Percentiles rank a stretch among this genome's conserved stretches.
Conservation (phyloP, 2,797 vertebrate species). For the Eutrigla gurnardus region DNA sequence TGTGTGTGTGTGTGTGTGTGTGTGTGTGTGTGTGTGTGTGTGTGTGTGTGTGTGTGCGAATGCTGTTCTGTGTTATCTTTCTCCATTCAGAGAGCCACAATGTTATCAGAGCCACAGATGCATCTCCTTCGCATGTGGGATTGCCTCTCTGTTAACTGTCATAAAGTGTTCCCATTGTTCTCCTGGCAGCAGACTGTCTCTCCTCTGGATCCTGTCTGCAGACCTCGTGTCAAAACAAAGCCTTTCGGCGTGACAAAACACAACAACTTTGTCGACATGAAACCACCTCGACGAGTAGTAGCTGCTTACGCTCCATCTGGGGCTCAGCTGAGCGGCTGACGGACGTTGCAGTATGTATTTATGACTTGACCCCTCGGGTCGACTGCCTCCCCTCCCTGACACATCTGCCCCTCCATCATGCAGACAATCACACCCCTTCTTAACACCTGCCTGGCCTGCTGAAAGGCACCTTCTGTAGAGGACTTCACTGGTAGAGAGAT, state of each 20-base stretch:
- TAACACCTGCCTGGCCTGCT: constrained; percentile 55
- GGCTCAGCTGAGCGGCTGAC: constrained; percentile 38
- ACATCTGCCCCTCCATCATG: constrained; percentile 52
- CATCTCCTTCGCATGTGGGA: constrained; percentile 42
- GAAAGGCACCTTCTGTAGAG: constrained; percentile 49
- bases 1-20: constrained; percentile 18
- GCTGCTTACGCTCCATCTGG: constrained; percentile 26
- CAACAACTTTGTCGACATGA: constrained; percentile 31
- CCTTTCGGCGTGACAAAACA: constrained; percentile 9
- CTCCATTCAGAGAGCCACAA: constrained; percentile 60
- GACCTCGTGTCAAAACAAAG: constrained; percentile 49
- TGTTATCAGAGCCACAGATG: constrained; percentile 60
- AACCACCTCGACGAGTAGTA: constrained; percentile 31
- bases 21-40: constrained; percentile 19
- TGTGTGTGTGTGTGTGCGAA: constrained; percentile 18
- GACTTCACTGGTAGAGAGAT: background rate
- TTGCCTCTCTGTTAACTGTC: constrained; percentile 18
- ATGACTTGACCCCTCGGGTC: constrained; percentile 53
- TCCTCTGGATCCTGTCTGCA: constrained; percentile 33
- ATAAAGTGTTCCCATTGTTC: constrained; percentile 36
- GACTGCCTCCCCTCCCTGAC: constrained; percentile 27
- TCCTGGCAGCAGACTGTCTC: constrained; percentile 26
- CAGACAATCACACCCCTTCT: constrained; percentile 45
- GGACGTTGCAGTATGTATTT: constrained; percentile 68
- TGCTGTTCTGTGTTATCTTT: constrained; percentile 58